Evolutionary conservation across 2,113 vertebrate species (phyloP).

Genomic region (Climacteris rufus): DNA sequence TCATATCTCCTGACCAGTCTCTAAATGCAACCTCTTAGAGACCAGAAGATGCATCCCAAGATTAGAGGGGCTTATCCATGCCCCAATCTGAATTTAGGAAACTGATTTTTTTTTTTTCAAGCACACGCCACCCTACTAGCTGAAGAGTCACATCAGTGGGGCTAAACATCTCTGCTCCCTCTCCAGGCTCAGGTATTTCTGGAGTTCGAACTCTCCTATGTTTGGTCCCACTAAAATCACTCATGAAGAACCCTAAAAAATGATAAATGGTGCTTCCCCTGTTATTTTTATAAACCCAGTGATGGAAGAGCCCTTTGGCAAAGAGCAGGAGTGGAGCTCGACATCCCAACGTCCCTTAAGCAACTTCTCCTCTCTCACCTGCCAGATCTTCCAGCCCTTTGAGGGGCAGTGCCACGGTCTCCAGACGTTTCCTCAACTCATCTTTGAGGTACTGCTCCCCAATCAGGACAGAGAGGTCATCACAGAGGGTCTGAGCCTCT

Average conservation of each 20-base stretch:
- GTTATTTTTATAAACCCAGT: not conserved
- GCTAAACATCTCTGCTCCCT: not conserved
- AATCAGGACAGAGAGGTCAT: constrained; percentile 87
- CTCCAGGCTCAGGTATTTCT: not conserved
- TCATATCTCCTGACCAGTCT: not conserved
- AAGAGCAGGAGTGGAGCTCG: not conserved
- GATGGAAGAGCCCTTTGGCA: not conserved
- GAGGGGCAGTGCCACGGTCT: constrained; percentile 86
- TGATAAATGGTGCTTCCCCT: not conserved
- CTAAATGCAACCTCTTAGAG: not conserved
- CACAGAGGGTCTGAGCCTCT: constrained; percentile 84
- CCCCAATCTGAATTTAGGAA: not conserved
- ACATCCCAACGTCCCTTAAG: not conserved
- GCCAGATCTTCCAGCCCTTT: constrained; percentile 90
- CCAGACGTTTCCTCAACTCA: constrained; percentile 90
- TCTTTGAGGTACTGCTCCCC: constrained; percentile 94
- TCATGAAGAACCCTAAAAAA: not conserved
- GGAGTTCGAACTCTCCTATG: not conserved
- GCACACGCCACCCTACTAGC: fast-evolving
- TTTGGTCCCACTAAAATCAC: not conserved
- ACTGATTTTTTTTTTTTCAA: fast-evolving
- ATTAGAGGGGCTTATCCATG: not conserved
- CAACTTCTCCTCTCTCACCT: constrained; percentile 71
- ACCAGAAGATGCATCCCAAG: not conserved
- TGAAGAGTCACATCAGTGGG: not conserved